phyloP scores from a whole-genome alignment of 2,888 invertebrate genomes.

The Odontomyia ornata region DNA sequence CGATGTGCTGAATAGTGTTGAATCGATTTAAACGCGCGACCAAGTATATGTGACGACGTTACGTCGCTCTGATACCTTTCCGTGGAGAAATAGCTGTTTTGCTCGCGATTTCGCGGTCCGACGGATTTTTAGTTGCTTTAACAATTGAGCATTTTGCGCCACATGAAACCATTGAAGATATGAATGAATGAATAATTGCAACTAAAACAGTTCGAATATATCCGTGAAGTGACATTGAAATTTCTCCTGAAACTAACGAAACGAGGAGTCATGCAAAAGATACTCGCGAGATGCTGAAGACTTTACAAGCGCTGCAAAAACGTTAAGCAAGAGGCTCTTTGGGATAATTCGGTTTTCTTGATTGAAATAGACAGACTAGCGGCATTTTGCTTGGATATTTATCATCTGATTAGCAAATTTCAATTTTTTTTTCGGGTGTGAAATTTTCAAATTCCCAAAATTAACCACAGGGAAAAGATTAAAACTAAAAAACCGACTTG shows the following conservation, averaged over 20 bases:
- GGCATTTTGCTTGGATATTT: not conserved
- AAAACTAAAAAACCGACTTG: not conserved
- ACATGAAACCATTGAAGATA: not conserved
- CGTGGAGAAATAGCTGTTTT: not conserved
- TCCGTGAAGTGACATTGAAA: slow-evolving; percentile 27
- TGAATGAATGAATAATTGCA: not conserved
- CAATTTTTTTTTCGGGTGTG: not conserved
- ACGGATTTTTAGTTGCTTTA: not conserved
- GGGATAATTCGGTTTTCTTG: not conserved
- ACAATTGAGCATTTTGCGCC: not conserved
- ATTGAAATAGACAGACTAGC: not conserved
- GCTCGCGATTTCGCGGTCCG: slow-evolving; percentile 34
- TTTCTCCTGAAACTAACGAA: not conserved
- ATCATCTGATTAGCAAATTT: slow-evolving; percentile 11
- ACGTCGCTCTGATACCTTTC: not conserved
- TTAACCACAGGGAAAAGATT: not conserved
- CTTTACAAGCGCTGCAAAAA: not conserved
- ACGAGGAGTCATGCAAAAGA: not conserved
- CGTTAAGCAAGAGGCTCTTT: not conserved
- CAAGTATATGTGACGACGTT: not conserved
- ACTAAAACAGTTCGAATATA: not conserved
- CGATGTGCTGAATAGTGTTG: slow-evolving; percentile 23
- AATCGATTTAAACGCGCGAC: slow-evolving; percentile 1
- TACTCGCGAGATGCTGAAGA: not conserved
- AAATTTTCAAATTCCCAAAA: not conserved